Percentiles rank a stretch among this genome's conserved stretches.
Evolutionary conservation across 2,113 vertebrate species (phyloP).

Genomic region (Antigone vipio): DNA sequence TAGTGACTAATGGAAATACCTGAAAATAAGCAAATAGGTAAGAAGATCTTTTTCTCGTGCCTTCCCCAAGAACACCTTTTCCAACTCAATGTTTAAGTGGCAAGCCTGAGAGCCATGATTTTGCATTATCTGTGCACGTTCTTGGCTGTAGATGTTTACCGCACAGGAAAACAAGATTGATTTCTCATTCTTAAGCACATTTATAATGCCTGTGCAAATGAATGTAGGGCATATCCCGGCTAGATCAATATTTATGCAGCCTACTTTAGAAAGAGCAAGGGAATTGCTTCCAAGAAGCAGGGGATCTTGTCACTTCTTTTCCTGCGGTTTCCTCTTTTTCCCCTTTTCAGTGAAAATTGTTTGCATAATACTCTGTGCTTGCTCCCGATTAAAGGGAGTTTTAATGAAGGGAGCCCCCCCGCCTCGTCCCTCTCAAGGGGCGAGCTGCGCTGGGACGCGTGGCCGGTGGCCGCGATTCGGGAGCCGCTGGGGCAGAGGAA

Average conservation of each 20-base stretch:
- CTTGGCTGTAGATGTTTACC: not conserved
- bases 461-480: fast-evolving
- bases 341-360: not conserved
- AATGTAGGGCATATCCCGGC: not conserved
- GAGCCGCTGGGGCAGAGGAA: fast-evolving
- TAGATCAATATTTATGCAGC: constrained; percentile 48
- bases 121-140: not conserved
- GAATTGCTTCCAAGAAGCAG: constrained; percentile 17
- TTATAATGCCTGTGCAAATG: constrained; percentile 48
- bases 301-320: constrained; percentile 14
- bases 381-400: not conserved
- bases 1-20: not conserved
- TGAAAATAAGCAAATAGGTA: not conserved
- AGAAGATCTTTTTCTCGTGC: not conserved
- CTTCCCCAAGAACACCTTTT: not conserved
- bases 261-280: constrained; percentile 47
- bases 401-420: not conserved
- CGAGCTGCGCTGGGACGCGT: fast-evolving
- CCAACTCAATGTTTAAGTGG: not conserved
- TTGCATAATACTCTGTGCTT: not conserved
- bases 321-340: not conserved
- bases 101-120: not conserved
- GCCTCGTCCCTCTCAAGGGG: not conserved
- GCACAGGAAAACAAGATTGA: constrained; percentile 32
- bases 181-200: constrained; percentile 49